phyloP scores from a whole-genome alignment of 2,888 invertebrate species.

The Rhamnusium bicolor region DNA sequence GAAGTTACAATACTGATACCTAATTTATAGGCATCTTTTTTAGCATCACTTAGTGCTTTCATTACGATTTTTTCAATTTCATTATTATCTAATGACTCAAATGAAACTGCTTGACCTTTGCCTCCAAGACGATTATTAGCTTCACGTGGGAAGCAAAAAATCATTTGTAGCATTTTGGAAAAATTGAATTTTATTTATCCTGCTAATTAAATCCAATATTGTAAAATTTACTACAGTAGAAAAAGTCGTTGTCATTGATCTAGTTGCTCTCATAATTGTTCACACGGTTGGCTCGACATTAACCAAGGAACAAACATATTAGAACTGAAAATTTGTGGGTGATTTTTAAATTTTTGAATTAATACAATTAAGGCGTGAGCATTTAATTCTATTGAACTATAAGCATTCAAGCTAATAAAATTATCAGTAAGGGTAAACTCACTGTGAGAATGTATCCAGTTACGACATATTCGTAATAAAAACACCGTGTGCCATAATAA shows the following conservation, averaged over 20 bases:
- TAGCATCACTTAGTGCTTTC: too few relatives aligned
- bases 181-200: not conserved
- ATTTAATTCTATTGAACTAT: not conserved
- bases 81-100: too few relatives aligned
- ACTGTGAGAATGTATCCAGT: not conserved
- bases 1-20: too few relatives aligned
- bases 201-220: not conserved
- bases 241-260: not conserved
- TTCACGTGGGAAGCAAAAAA: too few relatives aligned
- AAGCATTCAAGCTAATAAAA: not conserved
- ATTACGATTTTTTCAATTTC: too few relatives aligned
- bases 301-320: not conserved
- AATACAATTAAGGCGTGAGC: not conserved
- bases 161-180: too few relatives aligned
- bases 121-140: too few relatives aligned
- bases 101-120: too few relatives aligned
- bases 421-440: not conserved
- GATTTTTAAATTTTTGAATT: not conserved
- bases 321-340: not conserved
- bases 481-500: not conserved
- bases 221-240: not conserved
- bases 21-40: too few relatives aligned
- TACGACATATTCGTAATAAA: constrained; percentile 2
- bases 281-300: not conserved
- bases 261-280: not conserved